These are phyloP conservation scores for Mantis religiosa DNA, from an alignment of 2,888 invertebrate species.

Conservation along the genomic window DNA sequence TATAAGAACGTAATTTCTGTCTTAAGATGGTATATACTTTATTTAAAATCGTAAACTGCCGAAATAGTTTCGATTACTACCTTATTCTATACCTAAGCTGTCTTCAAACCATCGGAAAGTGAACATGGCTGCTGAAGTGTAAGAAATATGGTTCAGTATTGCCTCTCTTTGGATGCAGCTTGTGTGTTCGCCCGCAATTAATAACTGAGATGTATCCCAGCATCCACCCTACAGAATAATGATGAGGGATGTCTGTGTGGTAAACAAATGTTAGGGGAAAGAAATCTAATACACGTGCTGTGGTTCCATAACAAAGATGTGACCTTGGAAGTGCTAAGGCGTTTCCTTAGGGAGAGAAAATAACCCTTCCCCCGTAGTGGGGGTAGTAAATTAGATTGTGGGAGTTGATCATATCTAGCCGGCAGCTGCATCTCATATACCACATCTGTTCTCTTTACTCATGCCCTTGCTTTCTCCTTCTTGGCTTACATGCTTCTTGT, in stretches of 20 bases:
- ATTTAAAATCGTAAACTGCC: too few species aligned
- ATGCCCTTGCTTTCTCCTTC: too few species aligned
- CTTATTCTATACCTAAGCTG: too few species aligned
- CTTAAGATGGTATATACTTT: too few species aligned
- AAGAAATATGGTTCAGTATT: too few species aligned
- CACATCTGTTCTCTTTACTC: too few species aligned
- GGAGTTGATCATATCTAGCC: background rate
- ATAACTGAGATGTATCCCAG: background rate
- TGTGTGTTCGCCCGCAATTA: background rate
- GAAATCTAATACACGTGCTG: background rate
- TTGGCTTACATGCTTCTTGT: too few species aligned
- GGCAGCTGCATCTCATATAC: background rate
- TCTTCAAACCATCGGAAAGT: too few species aligned
- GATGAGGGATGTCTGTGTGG: background rate
- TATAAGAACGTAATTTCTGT: too few species aligned
- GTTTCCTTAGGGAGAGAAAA: background rate
- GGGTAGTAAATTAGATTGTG: background rate
- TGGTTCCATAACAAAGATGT: background rate
- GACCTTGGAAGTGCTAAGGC: background rate
- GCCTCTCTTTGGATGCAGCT: background rate
- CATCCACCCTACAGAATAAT: background rate
- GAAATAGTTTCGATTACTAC: too few species aligned
- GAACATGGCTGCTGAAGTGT: too few species aligned
- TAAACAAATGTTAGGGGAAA: background rate
- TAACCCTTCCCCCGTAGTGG: background rate